Evolutionary conservation across 2,888 invertebrate species (phyloP), one percentile per base, ranked within the genome.

Genomic region (Lasioglossum lativentre): DNA sequence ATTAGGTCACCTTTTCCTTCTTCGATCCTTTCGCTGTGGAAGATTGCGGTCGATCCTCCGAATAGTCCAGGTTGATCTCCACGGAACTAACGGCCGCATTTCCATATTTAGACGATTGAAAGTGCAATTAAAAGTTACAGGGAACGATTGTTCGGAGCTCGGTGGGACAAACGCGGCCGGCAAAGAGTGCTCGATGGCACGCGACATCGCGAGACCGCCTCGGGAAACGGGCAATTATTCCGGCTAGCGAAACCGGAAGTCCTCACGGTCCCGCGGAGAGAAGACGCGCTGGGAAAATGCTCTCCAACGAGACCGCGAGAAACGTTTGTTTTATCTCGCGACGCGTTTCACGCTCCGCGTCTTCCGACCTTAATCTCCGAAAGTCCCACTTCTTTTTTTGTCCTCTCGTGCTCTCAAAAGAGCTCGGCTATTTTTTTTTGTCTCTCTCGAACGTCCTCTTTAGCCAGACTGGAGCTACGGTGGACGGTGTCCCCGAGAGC

Each of bases 201-300:
- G 30, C 45, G 72, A 63, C 40, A 23, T 42, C n/a, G 52, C 27
- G n/a, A 52, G 16, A 59, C 34, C 59, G 40, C 66, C 38, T 19
- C 71, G 16, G 82, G 75, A 66, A 81, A 47, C 47, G n/a, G 40
- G 42, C 34, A 34, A 66, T 82, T 52, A 30, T 27, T 42, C 45
- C 19, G 23, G 38, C 23, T n/a, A 34, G 76, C n/a, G 72, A 63
- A 56, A 73, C 83, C 76, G 83, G 83, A 83, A 76, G 72, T 45
- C 38, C 56, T 12, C 40, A 34, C 38, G 40, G 6, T 76, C 76
- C 76, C 47, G 83, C 76, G 76, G 66, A 12, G 70, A 23, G 83
- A 83, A 83, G 66, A 77, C 72, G 34, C 72, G 47, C 45, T 72
- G 45, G 63, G 52, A 72, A 76, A 73, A 72, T 34, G 6, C 63